Evolutionary conservation across 2,888 invertebrate species (phyloP).

Genomic region (Hedychridium roseum): DNA sequence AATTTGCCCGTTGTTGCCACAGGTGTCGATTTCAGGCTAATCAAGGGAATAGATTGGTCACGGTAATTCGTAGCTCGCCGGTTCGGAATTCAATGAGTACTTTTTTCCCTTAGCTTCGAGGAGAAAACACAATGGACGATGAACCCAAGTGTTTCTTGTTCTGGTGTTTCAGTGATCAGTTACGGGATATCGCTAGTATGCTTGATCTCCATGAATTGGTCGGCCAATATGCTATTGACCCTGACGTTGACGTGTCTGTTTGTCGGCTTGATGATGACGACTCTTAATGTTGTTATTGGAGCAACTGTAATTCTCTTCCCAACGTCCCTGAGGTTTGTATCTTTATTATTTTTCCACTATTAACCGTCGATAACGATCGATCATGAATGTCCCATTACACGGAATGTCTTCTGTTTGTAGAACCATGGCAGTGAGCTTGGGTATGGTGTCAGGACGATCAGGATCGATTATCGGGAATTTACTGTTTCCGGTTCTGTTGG

Average conservation of each 20-base stretch:
- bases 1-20: too few species aligned
- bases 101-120: too few species aligned
- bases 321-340: conserved; percentile 70
- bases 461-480: conserved; percentile 59
- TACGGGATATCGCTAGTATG: conserved; percentile 35
- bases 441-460: conserved; percentile 57
- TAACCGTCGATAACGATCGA: background rate
- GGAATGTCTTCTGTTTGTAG: conserved; percentile 32
- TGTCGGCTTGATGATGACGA: conserved; percentile 39
- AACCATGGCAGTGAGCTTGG: conserved; percentile 59
- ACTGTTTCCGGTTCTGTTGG: conserved; percentile 56
- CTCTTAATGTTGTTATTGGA: conserved; percentile 66
- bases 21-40: too few species aligned
- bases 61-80: too few species aligned
- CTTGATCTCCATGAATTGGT: conserved; percentile 45
- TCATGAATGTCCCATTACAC: background rate
- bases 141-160: conserved; percentile 3
- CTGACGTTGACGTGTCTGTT: conserved; percentile 42
- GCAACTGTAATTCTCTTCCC: conserved; percentile 74
- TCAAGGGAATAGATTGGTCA: too few species aligned
- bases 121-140: too few species aligned
- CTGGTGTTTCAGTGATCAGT: conserved; percentile 29
- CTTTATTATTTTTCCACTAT: background rate
- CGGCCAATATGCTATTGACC: conserved; percentile 36
- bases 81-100: too few species aligned